Conservation (phyloP, 1,140 invertebrate genomes). For the Drosophila ohnishii region DNA sequence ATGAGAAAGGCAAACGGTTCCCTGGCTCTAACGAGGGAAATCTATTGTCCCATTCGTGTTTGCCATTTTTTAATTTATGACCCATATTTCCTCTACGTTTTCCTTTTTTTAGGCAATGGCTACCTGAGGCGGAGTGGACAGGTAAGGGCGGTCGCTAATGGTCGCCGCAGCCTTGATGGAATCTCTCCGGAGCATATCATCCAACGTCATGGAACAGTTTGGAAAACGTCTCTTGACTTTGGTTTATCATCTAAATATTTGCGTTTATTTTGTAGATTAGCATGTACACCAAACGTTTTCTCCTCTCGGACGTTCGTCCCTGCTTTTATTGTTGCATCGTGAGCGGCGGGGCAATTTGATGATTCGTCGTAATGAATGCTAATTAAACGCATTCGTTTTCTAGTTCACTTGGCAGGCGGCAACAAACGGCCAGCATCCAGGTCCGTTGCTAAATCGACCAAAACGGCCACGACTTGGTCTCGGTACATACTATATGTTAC, state of each 20-base stretch:
- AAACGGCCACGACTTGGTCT: slow-evolving; percentile 17
- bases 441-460: slow-evolving; percentile 43
- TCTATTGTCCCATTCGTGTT: slow-evolving; percentile 52
- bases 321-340: slow-evolving; percentile 69
- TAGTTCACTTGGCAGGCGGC: slow-evolving; percentile 72
- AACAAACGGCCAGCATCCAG: slow-evolving; percentile 49
- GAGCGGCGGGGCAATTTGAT: slow-evolving; percentile 69
- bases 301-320: slow-evolving; percentile 17
- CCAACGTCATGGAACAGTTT: slow-evolving; percentile 76
- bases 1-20: slow-evolving; percentile 36
- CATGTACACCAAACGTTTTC: slow-evolving; percentile 68
- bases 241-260: slow-evolving; percentile 71
- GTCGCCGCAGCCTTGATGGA: slow-evolving; percentile 32
- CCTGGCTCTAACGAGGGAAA: slow-evolving; percentile 20
- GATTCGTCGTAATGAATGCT: slow-evolving; percentile 82
- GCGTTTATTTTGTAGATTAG: slow-evolving; percentile 76
- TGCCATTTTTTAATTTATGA: slow-evolving; percentile 69
- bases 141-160: slow-evolving; percentile 32
- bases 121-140: slow-evolving; percentile 54
- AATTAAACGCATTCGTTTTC: slow-evolving; percentile 82
- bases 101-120: slow-evolving; percentile 31
- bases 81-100: slow-evolving; percentile 65
- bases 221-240: slow-evolving; percentile 55
- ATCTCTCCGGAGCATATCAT: slow-evolving; percentile 31
- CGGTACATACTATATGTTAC: slow-evolving; percentile 17